Base-by-base conservation (phyloP, 2,797 vertebrate genomes). In the Denticeps clupeoides region DNA sequence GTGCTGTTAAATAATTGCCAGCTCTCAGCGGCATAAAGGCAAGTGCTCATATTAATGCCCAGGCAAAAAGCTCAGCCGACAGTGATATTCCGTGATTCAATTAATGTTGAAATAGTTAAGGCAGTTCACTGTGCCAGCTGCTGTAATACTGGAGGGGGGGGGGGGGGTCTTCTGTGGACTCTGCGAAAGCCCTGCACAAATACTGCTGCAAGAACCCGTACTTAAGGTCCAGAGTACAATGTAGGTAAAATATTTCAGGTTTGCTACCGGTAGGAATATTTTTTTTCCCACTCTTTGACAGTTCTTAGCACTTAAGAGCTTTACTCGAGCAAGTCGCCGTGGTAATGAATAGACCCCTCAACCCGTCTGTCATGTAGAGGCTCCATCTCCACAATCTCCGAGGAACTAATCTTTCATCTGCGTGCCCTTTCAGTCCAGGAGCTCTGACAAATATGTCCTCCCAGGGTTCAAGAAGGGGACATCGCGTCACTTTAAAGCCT, bases 51-150 rank as follows among this genome's bases (percentile, higher is more conserved):
- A 55, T 57, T 65, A 65, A 59, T 65, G 38, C 53, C 60, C 49
- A 47, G 47, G 53, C 58, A 55, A 63, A 53, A 65, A 41, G 40
- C 57, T 27, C 58, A 45, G 41, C 64, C 25, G 45, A 54, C 53
- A 55, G 60, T 54, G 55, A 60, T 60, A 62, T 57, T 54, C 49
- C 48, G 45, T 62, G 54, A 69, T 64, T 69, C 57, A 66, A 69
- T 69, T 69, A 64, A 61, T 60, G 58, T 61, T 58, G 61, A 66
- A 66, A 59, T 38, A 51, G 62, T 59, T 59, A 57, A 62, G 47
- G 53, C 51, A 58, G 53, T 55, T 46, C 51, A 64, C 58, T 57
- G 53, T 51, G 53, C 33, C 55, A 64, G 52, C 42, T 28, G 46
- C 57, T 50, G 53, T 40, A 37, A 56, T 56, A 51, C 41, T 56